Percentiles rank a stretch among this genome's conserved stretches.
phyloP scores from a whole-genome alignment of 2,888 invertebrate species.

The Hyposoter didymator region DNA sequence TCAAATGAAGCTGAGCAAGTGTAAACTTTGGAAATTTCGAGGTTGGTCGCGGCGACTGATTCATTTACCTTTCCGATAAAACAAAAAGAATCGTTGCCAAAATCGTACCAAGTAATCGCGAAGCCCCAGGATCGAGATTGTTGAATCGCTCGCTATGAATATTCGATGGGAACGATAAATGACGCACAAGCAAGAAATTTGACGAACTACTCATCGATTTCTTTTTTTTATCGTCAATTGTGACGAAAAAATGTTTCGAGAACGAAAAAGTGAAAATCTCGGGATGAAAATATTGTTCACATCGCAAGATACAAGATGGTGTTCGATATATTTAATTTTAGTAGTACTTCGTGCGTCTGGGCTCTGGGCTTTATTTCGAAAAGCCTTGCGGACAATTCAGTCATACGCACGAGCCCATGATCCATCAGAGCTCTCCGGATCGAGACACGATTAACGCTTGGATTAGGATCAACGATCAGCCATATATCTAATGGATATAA shows the following conservation, averaged over 20 bases:
- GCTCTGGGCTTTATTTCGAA: conserved; percentile 7
- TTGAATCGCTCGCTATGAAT: neutral
- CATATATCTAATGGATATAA: conserved; percentile 16
- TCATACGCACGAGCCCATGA: conserved; percentile 67
- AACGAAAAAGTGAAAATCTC: neutral
- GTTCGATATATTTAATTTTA: conserved; percentile 11
- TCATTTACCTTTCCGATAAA: neutral
- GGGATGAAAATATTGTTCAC: neutral
- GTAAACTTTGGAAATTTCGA: too few species aligned
- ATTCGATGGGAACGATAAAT: neutral
- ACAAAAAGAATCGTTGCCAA: neutral
- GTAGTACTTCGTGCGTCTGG: neutral
- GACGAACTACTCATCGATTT: neutral
- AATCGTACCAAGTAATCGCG: neutral
- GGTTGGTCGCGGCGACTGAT: too few species aligned
- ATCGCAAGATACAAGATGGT: neutral
- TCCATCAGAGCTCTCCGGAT: conserved; percentile 71
- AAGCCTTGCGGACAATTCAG: conserved; percentile 40
- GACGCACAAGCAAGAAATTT: neutral
- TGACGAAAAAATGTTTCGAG: neutral
- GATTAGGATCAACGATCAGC: conserved; percentile 81
- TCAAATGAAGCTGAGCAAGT: too few species aligned
- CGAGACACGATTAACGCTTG: conserved; percentile 82
- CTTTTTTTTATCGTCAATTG: too few species aligned
- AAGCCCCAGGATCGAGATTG: neutral